Evolutionary conservation across 2,113 vertebrate species (phyloP).

Genomic region (Thinocorus orbignyianus): DNA sequence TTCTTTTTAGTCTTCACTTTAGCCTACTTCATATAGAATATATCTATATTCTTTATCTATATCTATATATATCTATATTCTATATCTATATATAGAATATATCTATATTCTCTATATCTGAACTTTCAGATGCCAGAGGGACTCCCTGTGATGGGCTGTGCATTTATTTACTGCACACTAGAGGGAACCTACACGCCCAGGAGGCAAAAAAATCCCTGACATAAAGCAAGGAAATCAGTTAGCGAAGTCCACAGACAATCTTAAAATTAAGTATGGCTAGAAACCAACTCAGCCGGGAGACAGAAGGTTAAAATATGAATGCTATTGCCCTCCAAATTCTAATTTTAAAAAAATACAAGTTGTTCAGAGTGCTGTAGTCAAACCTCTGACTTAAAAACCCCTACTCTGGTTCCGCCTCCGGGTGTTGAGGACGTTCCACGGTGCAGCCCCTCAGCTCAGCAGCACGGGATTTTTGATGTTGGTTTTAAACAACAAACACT

Average conservation of each 20-base stretch:
- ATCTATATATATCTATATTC: too few relatives aligned
- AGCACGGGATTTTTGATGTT: background rate
- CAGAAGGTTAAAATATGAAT: background rate
- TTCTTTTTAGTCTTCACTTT: background rate
- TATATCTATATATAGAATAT: too few relatives aligned
- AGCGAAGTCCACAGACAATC: background rate
- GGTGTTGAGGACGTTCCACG: background rate
- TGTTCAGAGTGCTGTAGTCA: background rate
- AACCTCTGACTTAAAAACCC: background rate
- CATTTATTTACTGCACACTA: background rate
- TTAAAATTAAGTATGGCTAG: background rate
- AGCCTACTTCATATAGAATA: background rate
- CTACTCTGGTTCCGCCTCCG: background rate
- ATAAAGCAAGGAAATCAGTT: background rate
- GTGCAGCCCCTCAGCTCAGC: background rate
- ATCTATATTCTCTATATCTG: too few relatives aligned
- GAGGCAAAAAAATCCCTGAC: background rate
- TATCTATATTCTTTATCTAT: too few relatives aligned
- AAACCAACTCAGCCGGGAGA: background rate
- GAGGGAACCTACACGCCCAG: background rate
- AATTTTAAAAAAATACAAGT: background rate
- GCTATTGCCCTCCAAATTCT: background rate
- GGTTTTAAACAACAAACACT: background rate
- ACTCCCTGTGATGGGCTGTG: background rate
- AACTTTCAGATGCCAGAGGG: background rate